phyloP scores from a whole-genome alignment of 2,888 invertebrate genomes.

The Microctonus hyperodae region DNA sequence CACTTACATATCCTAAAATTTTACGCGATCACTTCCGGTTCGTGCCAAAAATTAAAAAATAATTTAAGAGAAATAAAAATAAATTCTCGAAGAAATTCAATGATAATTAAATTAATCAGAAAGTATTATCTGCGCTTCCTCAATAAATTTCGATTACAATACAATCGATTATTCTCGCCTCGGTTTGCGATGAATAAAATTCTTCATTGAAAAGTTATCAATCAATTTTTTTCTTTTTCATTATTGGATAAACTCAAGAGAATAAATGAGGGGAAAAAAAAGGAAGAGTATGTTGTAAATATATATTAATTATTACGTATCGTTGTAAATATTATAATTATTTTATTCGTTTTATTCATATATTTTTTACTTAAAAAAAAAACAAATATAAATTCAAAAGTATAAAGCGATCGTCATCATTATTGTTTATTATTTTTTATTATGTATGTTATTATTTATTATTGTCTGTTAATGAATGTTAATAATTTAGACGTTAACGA shows the following conservation, averaged over 20 bases:
- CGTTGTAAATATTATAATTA: conserved; percentile 36
- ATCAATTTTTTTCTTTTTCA: background rate
- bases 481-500: background rate
- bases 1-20: conserved; percentile 14
- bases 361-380: no score
- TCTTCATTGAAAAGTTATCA: background rate
- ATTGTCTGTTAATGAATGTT: conserved; percentile 18
- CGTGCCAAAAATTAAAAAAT: conserved; percentile 24
- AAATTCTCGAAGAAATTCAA: background rate
- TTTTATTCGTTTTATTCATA: no score
- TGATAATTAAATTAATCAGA: background rate
- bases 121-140: conserved; percentile 30
- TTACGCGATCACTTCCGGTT: conserved; percentile 5
- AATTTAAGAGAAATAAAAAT: background rate
- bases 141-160: background rate
- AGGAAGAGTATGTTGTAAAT: conserved; percentile 32
- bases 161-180: conserved; percentile 20
- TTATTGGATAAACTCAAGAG: background rate
- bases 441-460: conserved; percentile 33
- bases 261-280: background rate
- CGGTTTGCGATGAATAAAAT: conserved; percentile 23
- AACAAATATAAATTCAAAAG: no score
- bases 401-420: background rate
- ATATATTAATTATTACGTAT: conserved; percentile 32
- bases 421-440: conserved; percentile 25